These are phyloP conservation scores for Leuctra nigra DNA, from an alignment of 2,888 invertebrate genomes.

Conservation along the genomic window DNA sequence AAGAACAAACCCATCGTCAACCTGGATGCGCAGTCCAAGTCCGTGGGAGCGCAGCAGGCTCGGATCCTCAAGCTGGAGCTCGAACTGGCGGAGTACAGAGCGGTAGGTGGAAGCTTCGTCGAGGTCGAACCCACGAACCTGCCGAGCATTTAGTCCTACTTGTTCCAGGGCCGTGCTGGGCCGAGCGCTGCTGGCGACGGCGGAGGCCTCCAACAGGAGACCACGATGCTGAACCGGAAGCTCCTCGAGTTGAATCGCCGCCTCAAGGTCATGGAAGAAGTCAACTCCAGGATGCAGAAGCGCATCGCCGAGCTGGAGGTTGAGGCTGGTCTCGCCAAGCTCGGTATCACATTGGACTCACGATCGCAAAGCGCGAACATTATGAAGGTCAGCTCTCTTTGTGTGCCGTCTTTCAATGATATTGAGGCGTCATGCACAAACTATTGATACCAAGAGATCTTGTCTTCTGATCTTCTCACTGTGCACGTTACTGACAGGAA, in stretches of 20 bases:
- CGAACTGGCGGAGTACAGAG: conserved; percentile 89
- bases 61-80: conserved; percentile 85
- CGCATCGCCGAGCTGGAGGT: conserved; percentile 76
- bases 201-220: conserved; percentile 95
- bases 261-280: conserved; percentile 92
- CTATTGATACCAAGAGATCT: too few relatives aligned
- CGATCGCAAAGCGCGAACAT: conserved; percentile 55
- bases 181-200: conserved; percentile 80
- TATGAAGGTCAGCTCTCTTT: conserved; percentile 43
- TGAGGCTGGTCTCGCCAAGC: conserved; percentile 63
- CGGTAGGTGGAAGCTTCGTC: too few relatives aligned
- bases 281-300: conserved; percentile 77
- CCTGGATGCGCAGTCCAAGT: conserved; percentile 84
- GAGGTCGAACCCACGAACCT: too few relatives aligned
- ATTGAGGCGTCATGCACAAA: too few relatives aligned
- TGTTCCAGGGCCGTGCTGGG: too few relatives aligned
- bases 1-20: conserved; percentile 88
- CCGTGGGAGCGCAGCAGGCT: conserved; percentile 77
- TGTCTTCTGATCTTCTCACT: too few relatives aligned
- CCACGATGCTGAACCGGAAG: conserved; percentile 84
- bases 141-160: too few relatives aligned
- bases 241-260: conserved; percentile 79
- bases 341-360: conserved; percentile 44
- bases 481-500: conserved; percentile 47
- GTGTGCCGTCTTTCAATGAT: too few relatives aligned